phyloP scores from a whole-genome alignment of 2,888 invertebrate species.

The Ethmia dodecea region DNA sequence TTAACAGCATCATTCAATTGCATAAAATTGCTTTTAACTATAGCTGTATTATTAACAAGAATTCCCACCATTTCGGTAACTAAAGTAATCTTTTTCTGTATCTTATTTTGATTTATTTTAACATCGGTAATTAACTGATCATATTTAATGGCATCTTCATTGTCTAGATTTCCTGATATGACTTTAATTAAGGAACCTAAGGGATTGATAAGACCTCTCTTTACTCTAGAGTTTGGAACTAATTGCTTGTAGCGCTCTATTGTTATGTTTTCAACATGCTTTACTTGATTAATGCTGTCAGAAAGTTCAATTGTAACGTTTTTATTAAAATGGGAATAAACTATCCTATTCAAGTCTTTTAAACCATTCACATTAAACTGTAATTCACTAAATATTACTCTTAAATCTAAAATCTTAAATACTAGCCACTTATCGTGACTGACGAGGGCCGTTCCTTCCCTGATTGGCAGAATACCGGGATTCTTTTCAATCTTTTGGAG shows the following conservation, averaged over 20 bases:
- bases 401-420: constrained; percentile 16
- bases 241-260: constrained; percentile 12
- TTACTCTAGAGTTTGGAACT: constrained; percentile 6
- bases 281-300: constrained; percentile 12
- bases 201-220: constrained; percentile 14
- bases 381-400: constrained; percentile 13
- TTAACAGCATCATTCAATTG: constrained; percentile 1
- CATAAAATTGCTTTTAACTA: not conserved
- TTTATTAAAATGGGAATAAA: constrained; percentile 2
- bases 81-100: constrained; percentile 15
- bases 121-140: constrained; percentile 16
- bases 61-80: constrained; percentile 10
- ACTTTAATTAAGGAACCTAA: constrained; percentile 19
- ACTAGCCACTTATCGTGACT: constrained; percentile 12
- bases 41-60: not conserved
- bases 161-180: constrained; percentile 24
- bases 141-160: constrained; percentile 20
- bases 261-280: constrained; percentile 11
- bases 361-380: constrained; percentile 14
- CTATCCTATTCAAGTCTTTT: constrained; percentile 2
- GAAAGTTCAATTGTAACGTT: constrained; percentile 4
- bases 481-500: constrained; percentile 21
- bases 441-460: constrained; percentile 12
- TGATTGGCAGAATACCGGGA: constrained; percentile 19
- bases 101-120: constrained; percentile 11